Base-by-base conservation (phyloP, 92 coral and sea anemone genomes). In the Muricea muricata region DNA sequence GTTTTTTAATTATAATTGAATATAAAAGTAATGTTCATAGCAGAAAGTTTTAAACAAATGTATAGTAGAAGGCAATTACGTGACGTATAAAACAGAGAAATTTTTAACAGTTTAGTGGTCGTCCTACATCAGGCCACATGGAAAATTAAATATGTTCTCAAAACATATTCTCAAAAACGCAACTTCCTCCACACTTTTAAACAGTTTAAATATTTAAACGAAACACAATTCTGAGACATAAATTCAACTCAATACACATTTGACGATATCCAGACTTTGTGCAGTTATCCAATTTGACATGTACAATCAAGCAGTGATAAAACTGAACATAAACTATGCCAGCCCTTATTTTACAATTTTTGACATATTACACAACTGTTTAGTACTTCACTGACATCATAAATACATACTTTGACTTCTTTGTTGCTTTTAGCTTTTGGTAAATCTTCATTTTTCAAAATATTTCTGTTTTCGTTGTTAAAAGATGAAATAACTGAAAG, bases 401-500 rank as follows among this genome's bases (percentile, higher is more conserved):
- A 52, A 52, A 34, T 30, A 78, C 55, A 0, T 56, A 78, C 83
- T 71, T 78, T 78, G 47, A 78, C 52, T 78, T 56, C 83, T 57
- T 65, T 56, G 31, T 78, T 78, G 54, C 65, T 78, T 33, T 34
- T 78, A 78, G 55, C 31, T 78, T 78, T 78, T 4, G 71, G 83
- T 18, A 56, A 55, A n/a, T 78, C 83, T 21, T 78, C 83, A 78
- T 56, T 57, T 78, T 78, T 78, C 83, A 78, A 55, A 21, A 78
- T 78, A 56, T 58, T 78, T 78, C 83, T 78, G 55, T 78, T 78
- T 58, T 78, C 83, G 57, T 35, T 78, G 34, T 78, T 25, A 15
- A 76, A 78, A 39, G 83, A 57, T 58, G 83, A 78, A 55, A 78
- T 78, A 34, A 78, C 83, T 13, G 83, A 78, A 31, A 78, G 45